Evolutionary conservation across 2,113 vertebrate species (phyloP).

Genomic region (Carlito syrichta): DNA sequence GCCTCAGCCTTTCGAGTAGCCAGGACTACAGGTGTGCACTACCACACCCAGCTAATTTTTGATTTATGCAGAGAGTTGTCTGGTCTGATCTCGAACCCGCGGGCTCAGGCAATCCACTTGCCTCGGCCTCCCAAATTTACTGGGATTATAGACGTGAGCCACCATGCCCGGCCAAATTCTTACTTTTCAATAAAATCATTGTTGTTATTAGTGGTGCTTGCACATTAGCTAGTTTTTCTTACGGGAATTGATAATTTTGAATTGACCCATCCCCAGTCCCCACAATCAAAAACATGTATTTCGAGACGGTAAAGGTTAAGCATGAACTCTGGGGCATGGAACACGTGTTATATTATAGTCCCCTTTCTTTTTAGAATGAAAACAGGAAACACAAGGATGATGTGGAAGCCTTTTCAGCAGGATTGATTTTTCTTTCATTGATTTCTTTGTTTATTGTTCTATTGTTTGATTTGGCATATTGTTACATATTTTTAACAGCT

Average conservation of each 20-base stretch:
- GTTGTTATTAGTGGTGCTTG: not conserved
- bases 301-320: conserved; percentile 10
- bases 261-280: not conserved
- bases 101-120: no score
- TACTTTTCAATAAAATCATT: conserved; percentile 9
- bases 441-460: conserved; percentile 16
- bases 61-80: no score
- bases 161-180: no score
- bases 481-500: not conserved
- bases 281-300: not conserved
- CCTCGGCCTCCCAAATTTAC: no score
- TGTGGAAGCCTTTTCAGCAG: conserved; percentile 3
- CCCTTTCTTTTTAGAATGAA: not conserved
- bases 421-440: not conserved
- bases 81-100: no score
- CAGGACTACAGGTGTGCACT: no score
- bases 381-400: not conserved
- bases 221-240: conserved; percentile 1
- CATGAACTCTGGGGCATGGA: not conserved
- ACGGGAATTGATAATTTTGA: not conserved
- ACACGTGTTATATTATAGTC: conserved; percentile 32
- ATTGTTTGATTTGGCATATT: not conserved
- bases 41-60: no score
- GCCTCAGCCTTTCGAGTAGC: no score
- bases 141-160: no score